These are phyloP conservation scores for Bergia sp. DNA, from an alignment of 92 coral and sea anemone species.

Conservation along the genomic window DNA sequence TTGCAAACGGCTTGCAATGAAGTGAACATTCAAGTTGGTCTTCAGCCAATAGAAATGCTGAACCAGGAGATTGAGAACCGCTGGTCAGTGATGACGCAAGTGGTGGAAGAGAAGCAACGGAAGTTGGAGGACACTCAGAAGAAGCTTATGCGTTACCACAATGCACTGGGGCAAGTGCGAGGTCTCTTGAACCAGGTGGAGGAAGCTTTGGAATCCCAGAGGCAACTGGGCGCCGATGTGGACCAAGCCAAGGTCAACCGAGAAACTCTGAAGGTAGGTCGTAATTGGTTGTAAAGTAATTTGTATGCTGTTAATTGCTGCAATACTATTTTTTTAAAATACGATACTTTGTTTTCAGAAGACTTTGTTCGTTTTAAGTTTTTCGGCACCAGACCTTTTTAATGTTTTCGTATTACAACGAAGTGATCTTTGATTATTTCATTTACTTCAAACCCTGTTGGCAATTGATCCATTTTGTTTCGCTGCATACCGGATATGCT, in stretches of 20 bases:
- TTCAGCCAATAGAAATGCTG: slow-evolving; percentile 80
- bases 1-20: slow-evolving; percentile 74
- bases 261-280: slow-evolving; percentile 76
- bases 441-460: too few relatives aligned
- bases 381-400: too few relatives aligned
- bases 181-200: slow-evolving; percentile 65
- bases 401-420: too few relatives aligned
- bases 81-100: slow-evolving; percentile 81
- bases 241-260: slow-evolving; percentile 73
- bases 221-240: slow-evolving; percentile 68
- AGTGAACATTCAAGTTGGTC: slow-evolving; percentile 75
- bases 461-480: too few relatives aligned
- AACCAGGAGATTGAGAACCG: slow-evolving; percentile 82
- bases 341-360: too few relatives aligned
- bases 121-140: slow-evolving; percentile 70
- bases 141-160: slow-evolving; percentile 67
- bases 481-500: too few relatives aligned
- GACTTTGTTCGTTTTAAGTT: too few relatives aligned
- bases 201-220: slow-evolving; percentile 66
- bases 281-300: background rate
- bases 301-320: too few relatives aligned
- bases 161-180: slow-evolving; percentile 54
- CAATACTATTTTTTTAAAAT: too few relatives aligned
- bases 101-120: slow-evolving; percentile 66
- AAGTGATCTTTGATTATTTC: too few relatives aligned